Base-by-base conservation (phyloP, 30 jellyfish, hydroid and myxozoan genomes). In the Hydractinia echinata region DNA sequence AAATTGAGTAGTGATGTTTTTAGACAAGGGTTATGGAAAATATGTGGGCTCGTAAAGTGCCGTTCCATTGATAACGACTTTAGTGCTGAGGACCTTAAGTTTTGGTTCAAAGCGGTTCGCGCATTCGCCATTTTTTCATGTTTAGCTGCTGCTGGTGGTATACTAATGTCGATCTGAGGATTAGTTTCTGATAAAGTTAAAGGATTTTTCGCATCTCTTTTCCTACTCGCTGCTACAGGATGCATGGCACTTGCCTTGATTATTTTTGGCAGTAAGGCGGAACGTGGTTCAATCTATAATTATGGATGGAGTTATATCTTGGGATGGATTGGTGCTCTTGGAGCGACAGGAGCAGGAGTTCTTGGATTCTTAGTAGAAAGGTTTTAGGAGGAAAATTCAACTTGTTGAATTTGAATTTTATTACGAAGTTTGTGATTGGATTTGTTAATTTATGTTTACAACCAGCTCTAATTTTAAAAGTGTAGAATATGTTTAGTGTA, bases 241-340 rank as follows among this genome's bases (percentile, higher is more conserved):
- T 71, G 81, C 67, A 71, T 71, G 67, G 14, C 51, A 8, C 39
- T 71, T 9, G 81, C 81, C 16, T 71, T 71, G 67, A 58, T 60
- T 20, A 9, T 71, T 7, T 71, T 3, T 50, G 51, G 60, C 30
- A 15, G 51, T 71, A 64, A 64, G 4, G 7, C 39, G 8, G 8
- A 7, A 6, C 18, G 19, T 64, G 1, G 9, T 7, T 64, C 15
- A 13, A 16, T 13, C n/a, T 11, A 10, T 10, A 67, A 67, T 11
- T 71, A 71, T 20, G 81, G 81, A 48, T 71, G 81, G 81, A 20
- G 61, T 20, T 71, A 71, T 15, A 71, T 71, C 51, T 50, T 71
- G 55, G 81, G 81, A 9, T 71, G 81, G 81, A 50, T 71, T 71
- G 81, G 81, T 11, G 81, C 61, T 6, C 8, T 71, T 14, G 81